Base-by-base conservation (phyloP, 2,797 vertebrate species). In the Danio kyathit region DNA sequence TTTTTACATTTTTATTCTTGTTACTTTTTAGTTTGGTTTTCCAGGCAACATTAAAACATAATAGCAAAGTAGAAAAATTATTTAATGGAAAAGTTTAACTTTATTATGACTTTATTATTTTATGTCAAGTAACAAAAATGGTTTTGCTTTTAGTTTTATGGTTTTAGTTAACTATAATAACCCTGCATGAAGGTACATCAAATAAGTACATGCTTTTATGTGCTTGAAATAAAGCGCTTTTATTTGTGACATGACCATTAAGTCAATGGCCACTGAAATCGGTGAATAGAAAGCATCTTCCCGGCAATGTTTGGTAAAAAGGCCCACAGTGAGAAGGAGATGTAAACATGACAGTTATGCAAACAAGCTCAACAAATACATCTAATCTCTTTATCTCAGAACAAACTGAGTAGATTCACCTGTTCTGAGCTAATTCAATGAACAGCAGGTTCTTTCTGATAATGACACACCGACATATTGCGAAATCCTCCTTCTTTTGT, bases 311-410 rank as follows among this genome's bases (percentile, higher is more conserved):
- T 74, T 77, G 63, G 44, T 52, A 40, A 71, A 51, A 65, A 75
- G 67, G 41, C 41, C 21, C 75, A 73, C 56, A 0, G 60, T 63
- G 16, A 73, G 64, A 43, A 63, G 73, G 17, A 59, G 78, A 73
- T 65, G 79, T 60, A 85, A 82, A 85, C 73, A 82, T 82, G 61
- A 60, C 71, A 75, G 63, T 81, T 81, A 76, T 44, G 60, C 65
- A 81, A 84, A 84, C 81, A 79, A 64, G 46, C 74, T 54, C 57
- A 60, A 73, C 71, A 72, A 64, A 67, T 57, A 51, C 43, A 54
- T n/a, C 57, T 46, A 75, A 74, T 76, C 76, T 74, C 74, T 78
- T 49, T 63, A 80, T 74, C 49, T 61, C 63, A 60, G 74, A 69
- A 83, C 71, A n/a, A n/a, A 77, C 72, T 48, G 49, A 52, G 49